These are phyloP conservation scores for Microctonus hyperodae DNA, from an alignment of 2,888 invertebrate genomes.

Conservation along the genomic window DNA sequence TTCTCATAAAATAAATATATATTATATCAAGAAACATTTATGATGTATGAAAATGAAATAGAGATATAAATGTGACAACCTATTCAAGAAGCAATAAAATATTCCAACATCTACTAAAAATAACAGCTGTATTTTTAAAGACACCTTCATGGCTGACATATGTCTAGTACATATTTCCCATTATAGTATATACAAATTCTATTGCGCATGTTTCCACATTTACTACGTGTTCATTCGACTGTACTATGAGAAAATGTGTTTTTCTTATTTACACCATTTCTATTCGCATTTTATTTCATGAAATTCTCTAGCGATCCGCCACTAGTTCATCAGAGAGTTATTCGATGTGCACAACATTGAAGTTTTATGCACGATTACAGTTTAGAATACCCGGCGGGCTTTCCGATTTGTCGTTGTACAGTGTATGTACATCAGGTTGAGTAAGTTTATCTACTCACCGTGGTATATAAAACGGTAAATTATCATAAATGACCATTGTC, in stretches of 20 bases:
- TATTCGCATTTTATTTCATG: not conserved
- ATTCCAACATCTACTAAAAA: not conserved
- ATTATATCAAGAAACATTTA: not conserved
- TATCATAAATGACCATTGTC: not conserved
- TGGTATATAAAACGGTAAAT: too few relatives aligned
- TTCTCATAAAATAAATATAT: not conserved
- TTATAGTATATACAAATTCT: too few relatives aligned
- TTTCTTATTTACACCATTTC: not conserved
- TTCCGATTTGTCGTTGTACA: not conserved
- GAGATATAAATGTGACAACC: not conserved
- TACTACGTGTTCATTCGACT: not conserved
- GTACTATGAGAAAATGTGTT: not conserved
- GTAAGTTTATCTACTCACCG: too few relatives aligned
- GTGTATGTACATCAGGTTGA: not conserved
- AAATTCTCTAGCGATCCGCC: not conserved
- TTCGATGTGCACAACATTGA: not conserved
- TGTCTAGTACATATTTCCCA: too few relatives aligned
- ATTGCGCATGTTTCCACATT: too few relatives aligned
- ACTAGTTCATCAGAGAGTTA: not conserved
- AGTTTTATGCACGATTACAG: constrained; percentile 2
- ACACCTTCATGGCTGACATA: not conserved
- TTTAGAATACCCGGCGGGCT: constrained; percentile 19
- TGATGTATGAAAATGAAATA: not conserved
- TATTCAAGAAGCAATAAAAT: not conserved
- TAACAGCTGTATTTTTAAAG: not conserved